Evolutionary conservation across 2,888 invertebrate genomes (phyloP).

Genomic region (Rhimphoctona megacephalus): DNA sequence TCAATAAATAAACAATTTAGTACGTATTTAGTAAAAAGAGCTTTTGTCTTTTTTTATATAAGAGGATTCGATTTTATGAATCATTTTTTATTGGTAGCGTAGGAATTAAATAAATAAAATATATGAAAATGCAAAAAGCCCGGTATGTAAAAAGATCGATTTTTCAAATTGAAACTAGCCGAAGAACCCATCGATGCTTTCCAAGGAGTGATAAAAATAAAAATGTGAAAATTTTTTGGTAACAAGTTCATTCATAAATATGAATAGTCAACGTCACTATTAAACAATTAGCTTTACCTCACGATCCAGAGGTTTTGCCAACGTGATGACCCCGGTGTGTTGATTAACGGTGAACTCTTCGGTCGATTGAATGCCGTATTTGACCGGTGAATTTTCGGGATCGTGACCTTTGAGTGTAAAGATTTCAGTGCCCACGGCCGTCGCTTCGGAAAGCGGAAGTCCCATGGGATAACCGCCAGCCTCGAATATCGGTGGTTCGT

Average conservation of each 20-base stretch:
- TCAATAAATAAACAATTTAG: neutral
- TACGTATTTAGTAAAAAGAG: too few relatives aligned
- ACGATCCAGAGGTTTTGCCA: constrained; percentile 92
- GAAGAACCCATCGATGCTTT: neutral
- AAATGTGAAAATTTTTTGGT: neutral
- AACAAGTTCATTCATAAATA: neutral
- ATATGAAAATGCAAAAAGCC: neutral
- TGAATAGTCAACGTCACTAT: neutral
- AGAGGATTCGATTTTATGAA: neutral
- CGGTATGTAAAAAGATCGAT: neutral
- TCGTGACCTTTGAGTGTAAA: constrained; percentile 92
- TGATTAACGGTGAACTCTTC: constrained; percentile 93
- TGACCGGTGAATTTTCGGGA: constrained; percentile 92
- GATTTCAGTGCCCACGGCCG: constrained; percentile 92
- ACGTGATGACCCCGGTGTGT: constrained; percentile 91
- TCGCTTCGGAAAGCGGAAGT: constrained; percentile 90
- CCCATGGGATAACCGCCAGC: constrained; percentile 81
- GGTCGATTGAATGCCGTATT: constrained; percentile 91
- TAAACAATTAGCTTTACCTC: constrained; percentile 87
- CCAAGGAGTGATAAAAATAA: neutral
- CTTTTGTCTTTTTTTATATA: neutral
- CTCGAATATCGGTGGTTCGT: constrained; percentile 83
- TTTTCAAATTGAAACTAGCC: neutral
- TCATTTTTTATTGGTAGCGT: neutral
- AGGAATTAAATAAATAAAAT: neutral